A percentile compares a stretch with the other conserved stretches of the same genome.
These are phyloP conservation scores for Tinamus major DNA, from an alignment of 2,797 vertebrate genomes.

Conservation along the genomic window DNA sequence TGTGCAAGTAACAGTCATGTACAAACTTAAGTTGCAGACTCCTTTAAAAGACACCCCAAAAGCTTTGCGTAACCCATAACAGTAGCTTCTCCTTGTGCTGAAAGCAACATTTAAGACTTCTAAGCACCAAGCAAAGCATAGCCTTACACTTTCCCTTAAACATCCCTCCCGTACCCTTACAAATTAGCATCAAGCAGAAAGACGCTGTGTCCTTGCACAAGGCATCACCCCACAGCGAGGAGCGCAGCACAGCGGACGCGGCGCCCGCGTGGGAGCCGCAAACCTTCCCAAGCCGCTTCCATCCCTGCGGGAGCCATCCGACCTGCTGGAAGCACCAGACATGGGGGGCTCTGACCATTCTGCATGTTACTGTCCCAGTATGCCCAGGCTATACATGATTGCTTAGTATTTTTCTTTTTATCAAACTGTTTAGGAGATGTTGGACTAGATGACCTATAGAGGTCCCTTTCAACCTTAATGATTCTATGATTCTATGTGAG, in stretches of 20 bases:
- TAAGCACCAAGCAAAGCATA: background rate
- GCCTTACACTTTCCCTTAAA: background rate
- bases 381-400: background rate
- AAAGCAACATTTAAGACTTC: background rate
- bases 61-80: background rate
- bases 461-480: too few relatives aligned
- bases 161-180: background rate
- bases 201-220: background rate
- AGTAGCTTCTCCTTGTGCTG: background rate
- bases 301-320: background rate
- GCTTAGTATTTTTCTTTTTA: background rate
- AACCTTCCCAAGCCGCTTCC: background rate
- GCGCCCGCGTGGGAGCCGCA: background rate
- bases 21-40: accelerated
- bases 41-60: background rate
- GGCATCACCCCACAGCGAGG: background rate
- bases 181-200: background rate
- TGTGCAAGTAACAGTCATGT: background rate
- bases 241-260: background rate
- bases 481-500: too few relatives aligned
- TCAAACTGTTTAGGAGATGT: background rate
- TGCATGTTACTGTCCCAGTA: background rate
- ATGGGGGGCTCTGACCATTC: background rate
- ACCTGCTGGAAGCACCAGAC: background rate
- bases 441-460: too few relatives aligned